phyloP scores from a whole-genome alignment of 1,140 invertebrate genomes.

The Drosophila murphyi region DNA sequence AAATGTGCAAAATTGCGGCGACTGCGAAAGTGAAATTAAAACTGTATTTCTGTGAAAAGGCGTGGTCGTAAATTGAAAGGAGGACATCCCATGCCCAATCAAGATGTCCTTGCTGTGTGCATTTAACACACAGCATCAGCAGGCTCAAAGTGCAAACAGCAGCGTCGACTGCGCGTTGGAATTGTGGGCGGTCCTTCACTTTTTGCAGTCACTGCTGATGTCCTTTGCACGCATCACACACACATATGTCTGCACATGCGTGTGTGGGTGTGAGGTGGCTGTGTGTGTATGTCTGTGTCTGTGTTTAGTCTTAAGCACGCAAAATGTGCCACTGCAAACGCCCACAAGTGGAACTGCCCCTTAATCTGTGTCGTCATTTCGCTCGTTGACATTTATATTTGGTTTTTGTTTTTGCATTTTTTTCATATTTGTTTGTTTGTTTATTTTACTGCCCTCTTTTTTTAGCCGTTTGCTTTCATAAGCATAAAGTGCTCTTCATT shows the following conservation, averaged over 20 bases:
- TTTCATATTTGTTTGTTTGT: constrained; percentile 58
- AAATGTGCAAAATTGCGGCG: constrained; percentile 69
- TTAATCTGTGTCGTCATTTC: not conserved
- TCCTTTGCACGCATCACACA: constrained; percentile 59
- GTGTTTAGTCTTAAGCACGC: constrained; percentile 60
- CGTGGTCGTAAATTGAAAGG: constrained; percentile 64
- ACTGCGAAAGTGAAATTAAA: constrained; percentile 75
- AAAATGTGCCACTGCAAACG: constrained; percentile 53
- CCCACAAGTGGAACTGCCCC: constrained; percentile 1
- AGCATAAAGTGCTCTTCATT: constrained; percentile 83
- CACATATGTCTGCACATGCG: not conserved
- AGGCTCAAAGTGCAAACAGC: constrained; percentile 29
- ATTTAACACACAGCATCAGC: constrained; percentile 55
- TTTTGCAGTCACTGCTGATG: constrained; percentile 73
- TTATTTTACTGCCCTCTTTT: constrained; percentile 64
- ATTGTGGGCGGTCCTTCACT: constrained; percentile 43
- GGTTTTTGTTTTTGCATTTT: constrained; percentile 13
- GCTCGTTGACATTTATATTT: constrained; percentile 1
- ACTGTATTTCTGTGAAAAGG: constrained; percentile 62
- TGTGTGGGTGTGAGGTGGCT: not conserved
- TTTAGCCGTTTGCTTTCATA: constrained; percentile 79
- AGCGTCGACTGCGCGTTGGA: constrained; percentile 9
- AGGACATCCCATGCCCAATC: not conserved
- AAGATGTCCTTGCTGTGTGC: constrained; percentile 51
- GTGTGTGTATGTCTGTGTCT: constrained; percentile 19